Conservation (phyloP, 1,140 invertebrate species). For the Ganaspis sp. region DNA sequence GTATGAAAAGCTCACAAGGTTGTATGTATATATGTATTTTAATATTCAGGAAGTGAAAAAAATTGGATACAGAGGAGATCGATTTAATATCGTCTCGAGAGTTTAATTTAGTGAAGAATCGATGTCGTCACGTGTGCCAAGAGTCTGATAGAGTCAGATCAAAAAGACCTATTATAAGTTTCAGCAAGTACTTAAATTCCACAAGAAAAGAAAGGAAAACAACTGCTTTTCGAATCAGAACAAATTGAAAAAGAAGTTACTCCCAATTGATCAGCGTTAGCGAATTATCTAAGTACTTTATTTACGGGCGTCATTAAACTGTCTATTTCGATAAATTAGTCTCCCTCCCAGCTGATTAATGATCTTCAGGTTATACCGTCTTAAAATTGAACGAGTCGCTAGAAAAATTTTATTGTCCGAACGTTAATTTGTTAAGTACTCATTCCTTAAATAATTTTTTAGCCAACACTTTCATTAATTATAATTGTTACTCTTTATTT, state of each 20-base stretch:
- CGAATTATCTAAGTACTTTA: slow-evolving; percentile 20
- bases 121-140: slow-evolving; percentile 2
- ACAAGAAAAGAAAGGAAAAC: not conserved
- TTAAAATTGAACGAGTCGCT: slow-evolving; percentile 28
- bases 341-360: not conserved
- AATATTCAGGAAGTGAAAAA: not conserved
- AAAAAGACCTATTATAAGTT: slow-evolving; percentile 18
- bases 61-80: not conserved
- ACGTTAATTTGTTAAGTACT: slow-evolving; percentile 26
- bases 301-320: slow-evolving; percentile 19
- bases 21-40: not conserved
- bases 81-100: not conserved
- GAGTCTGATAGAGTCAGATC: not conserved
- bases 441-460: no score
- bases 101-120: not conserved
- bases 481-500: no score
- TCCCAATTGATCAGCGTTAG: slow-evolving; percentile 8
- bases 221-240: not conserved
- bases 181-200: not conserved
- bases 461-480: no score
- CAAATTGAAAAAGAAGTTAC: slow-evolving; percentile 17
- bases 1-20: not conserved
- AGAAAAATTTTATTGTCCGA: slow-evolving; percentile 30
- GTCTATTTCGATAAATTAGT: slow-evolving; percentile 14
- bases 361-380: not conserved